Evolutionary conservation across 2,797 vertebrate species (phyloP), one percentile per base, ranked within the genome.

Genomic region (Pseudomugil gertrudae): DNA sequence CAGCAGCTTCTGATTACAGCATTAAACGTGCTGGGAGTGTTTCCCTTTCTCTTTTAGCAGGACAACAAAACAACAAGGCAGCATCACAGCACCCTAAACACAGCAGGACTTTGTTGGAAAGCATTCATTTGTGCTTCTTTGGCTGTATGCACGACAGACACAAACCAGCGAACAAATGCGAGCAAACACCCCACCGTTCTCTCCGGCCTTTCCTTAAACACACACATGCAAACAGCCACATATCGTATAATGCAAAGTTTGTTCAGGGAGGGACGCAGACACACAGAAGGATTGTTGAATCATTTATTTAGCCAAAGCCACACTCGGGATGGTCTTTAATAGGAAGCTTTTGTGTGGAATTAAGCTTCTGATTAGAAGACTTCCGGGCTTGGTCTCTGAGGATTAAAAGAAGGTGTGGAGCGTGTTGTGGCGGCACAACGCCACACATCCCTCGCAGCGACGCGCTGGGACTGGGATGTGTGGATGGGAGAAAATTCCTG

Each of bases 211-310:
- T 21, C 59, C 58, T 63, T 69, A 68, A 72, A 73, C 52, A 80
- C 40, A 72, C 43, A 56, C 55, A 43, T 19, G 24, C 57, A 80
- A 66, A 69, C 51, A 69, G 52, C 29, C 35, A 72, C 62, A 79
- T 72, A 80, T 63, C 72, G 76, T 81, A 72, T 78, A 81, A 79
- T 87, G 75, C 62, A 78, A 72, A 26, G 81, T 88, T 87, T 88
- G 71, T 66, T 80, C 77, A 84, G 66, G 81, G 78, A 84, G 81
- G 65, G 76, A 74, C 66, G 23, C n/a, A 54, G 63, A 69, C 58
- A 72, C 51, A 55, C 57, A 56, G 57, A 70, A 69, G 58, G 76
- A 64, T 78, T 50, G 77, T n/a, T 87, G 62, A 78, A 81, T 87
- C 72, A 83, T 88, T 85, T 66, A 83, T 84, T n/a, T 48, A 23